Percentiles rank a stretch among this genome's conserved stretches.
These are phyloP conservation scores for Remorina albescens DNA, from an alignment of 2,797 vertebrate species.

Conservation along the genomic window DNA sequence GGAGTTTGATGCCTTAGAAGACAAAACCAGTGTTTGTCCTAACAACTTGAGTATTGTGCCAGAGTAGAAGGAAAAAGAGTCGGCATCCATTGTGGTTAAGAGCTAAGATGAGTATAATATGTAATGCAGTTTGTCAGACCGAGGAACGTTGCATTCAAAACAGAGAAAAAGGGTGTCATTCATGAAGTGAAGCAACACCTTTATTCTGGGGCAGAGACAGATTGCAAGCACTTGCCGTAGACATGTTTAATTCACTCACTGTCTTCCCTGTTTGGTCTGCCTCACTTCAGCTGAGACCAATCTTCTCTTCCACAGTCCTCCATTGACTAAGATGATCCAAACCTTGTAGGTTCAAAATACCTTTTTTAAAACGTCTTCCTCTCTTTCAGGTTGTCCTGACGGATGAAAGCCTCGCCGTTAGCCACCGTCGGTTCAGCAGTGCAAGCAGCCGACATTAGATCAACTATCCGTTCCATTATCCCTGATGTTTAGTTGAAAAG, in stretches of 20 bases:
- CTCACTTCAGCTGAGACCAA: too few species aligned
- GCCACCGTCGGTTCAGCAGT: too few species aligned
- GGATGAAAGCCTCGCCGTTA: too few species aligned
- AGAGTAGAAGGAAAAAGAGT: conserved; percentile 14
- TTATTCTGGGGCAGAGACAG: not conserved
- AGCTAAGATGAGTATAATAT: not conserved
- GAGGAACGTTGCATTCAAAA: not conserved
- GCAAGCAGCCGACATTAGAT: too few species aligned
- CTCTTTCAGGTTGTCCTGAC: too few species aligned
- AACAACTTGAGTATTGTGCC: conserved; percentile 18
- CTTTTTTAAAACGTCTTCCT: too few species aligned
- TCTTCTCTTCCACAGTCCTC: not conserved
- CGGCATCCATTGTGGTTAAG: not conserved
- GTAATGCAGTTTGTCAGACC: not conserved
- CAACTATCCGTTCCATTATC: too few species aligned
- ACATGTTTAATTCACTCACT: not conserved
- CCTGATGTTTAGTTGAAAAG: too few species aligned
- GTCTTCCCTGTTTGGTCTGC: not conserved
- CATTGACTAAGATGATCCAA: not conserved
- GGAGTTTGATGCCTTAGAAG: conserved; percentile 31
- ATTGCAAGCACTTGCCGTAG: not conserved
- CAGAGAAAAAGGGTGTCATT: not conserved
- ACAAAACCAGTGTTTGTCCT: conserved; percentile 44
- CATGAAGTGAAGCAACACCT: not conserved
- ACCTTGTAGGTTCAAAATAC: not conserved